Base-by-base conservation (phyloP, 2,888 invertebrate genomes). In the Volucella inflata region DNA sequence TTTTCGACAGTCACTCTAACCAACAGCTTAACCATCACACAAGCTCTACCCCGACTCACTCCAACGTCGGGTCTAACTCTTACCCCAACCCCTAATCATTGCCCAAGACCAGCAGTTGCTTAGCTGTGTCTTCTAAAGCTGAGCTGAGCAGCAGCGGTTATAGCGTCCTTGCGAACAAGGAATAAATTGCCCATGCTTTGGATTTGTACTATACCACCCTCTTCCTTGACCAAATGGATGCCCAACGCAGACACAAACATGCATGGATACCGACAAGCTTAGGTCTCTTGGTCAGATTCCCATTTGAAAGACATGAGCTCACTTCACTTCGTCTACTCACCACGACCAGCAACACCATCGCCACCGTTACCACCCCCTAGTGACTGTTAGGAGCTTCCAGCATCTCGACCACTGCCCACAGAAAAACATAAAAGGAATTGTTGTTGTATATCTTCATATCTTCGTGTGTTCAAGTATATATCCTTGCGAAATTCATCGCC, bases 291-390 rank as follows among this genome's bases (percentile, higher is more conserved):
- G 83, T 88, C 87, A 87, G 85, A 87, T 88, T 78, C 81, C 87
- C 83, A 87, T 88, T 88, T 85, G 87, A 87, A 88, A 88, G 88
- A 85, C 88, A 88, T 88, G 88, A 88, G 87, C 87, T 88, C 88
- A 88, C 88, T 87, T 88, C 81, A 85, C 85, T 67, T 85, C 80
- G 72, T 81, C 76, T 80, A 70, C 81, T 72, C 77, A 81, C 71
- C 65, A 55, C 57, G 67, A 36, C 62, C 72, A 16, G 48, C 70
- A 50, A 46, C 46, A 67, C 62, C 38, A 42, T 16, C 57, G 46
- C 6, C 77, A 42, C 36, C 21, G 14, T 36, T 8, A n/a, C 51
- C 40, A 50, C 44, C 67, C 62, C 30, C 30, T 30, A 30, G 72
- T 67, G 72, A 50, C 48, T 55, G 62, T 68, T 68, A 68, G 65